Base-by-base conservation (phyloP, 1,140 invertebrate genomes). In the Lasioglossum albipes region DNA sequence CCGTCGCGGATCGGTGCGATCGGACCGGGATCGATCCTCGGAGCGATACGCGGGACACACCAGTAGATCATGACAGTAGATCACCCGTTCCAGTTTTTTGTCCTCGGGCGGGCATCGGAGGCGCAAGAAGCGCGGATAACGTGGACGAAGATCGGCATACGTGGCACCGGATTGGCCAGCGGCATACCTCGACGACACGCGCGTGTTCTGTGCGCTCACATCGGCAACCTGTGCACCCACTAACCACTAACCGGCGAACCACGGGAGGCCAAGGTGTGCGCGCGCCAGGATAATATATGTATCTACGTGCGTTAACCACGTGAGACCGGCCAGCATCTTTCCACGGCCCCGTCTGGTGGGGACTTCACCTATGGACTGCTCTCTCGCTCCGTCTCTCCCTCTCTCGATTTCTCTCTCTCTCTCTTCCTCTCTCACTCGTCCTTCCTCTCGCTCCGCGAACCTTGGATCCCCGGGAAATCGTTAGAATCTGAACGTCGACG, bases 191-290 rank as follows among this genome's bases (percentile, higher is more conserved):
- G 73, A 84, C 64, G 41, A 75, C 84, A 82, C 84, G 69, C 76
- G 65, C 77, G 64, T 57, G 36, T 59, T 59, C 75, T 82, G 81
- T 87, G 86, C 69, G 76, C 52, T 22, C 82, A 68, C 75, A 86
- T 75, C 87, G 84, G 82, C 85, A 88, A 91, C 89, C 88, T 90
- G 90, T 88, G 89, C 89, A 91, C 88, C 88, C 91, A 93, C 92
- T 90, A 92, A 89, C 88, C 86, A 84, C 85, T 81, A 80, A 88
- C 76, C 86, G 70, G 45, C 77, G 86, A 78, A 75, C 84, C 85
- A 82, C 86, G 80, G 87, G 83, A 87, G 79, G 79, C 88, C 79
- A 82, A 90, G 84, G 88, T 91, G 86, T 87, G 89, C 89, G 89
- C 89, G 88, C 83, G 74, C 82, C 84, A 88, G 82, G 86, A 85